phyloP scores from a whole-genome alignment of 2,888 invertebrate genomes.

The Sepioteuthis lessoniana region DNA sequence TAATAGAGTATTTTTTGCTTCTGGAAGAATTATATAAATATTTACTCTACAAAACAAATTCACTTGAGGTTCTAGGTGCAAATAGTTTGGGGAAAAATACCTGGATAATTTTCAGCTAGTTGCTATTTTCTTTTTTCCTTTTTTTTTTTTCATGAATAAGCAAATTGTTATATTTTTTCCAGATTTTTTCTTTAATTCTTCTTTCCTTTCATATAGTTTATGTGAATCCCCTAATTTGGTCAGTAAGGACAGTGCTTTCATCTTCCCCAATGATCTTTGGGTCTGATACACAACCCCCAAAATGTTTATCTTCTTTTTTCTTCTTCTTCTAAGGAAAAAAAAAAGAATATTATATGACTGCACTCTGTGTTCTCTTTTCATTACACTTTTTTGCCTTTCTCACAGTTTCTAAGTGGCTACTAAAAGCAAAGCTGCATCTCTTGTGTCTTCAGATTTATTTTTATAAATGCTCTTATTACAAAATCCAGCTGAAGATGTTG shows the following conservation, averaged over 20 bases:
- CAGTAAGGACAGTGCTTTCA: background rate
- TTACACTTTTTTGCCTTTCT: background rate
- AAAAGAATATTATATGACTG: background rate
- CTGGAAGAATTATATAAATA: no score
- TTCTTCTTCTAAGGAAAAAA: background rate
- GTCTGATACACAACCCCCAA: background rate
- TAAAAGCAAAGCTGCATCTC: background rate
- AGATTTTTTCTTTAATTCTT: background rate
- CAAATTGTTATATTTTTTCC: background rate
- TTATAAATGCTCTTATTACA: background rate
- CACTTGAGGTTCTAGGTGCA: no score
- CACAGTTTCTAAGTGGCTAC: background rate
- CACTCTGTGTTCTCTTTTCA: background rate
- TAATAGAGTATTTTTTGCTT: no score
- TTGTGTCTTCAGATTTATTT: background rate
- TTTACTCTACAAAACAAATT: no score
- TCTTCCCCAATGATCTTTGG: background rate
- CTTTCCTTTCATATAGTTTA: background rate
- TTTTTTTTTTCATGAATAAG: no score
- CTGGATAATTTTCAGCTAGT: no score
- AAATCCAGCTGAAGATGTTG: background rate
- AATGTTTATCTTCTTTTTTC: background rate
- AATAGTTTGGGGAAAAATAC: no score
- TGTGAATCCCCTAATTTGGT: background rate
- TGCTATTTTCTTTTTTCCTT: no score